Conservation (phyloP, 2,797 vertebrate species). For the Danio jaintianensis region DNA sequence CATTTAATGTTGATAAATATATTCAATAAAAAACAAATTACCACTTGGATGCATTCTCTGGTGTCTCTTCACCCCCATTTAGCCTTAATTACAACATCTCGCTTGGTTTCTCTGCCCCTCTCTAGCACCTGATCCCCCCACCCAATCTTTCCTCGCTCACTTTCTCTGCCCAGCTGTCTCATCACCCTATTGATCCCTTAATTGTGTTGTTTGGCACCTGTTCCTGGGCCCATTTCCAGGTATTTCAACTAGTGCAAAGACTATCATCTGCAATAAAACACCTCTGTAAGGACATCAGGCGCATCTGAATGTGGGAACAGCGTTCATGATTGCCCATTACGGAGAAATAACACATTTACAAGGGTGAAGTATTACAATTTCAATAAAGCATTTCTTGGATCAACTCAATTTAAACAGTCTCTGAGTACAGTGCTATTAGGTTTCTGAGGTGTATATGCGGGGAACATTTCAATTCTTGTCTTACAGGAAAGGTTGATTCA, state of each 20-base stretch:
- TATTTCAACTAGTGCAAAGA: slow-evolving; percentile 54
- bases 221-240: slow-evolving; percentile 39
- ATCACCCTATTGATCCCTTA: slow-evolving; percentile 63
- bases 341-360: slow-evolving; percentile 48
- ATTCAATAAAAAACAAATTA: slow-evolving; percentile 73
- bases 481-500: slow-evolving; percentile 33
- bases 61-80: slow-evolving; percentile 63
- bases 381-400: slow-evolving; percentile 46
- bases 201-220: slow-evolving; percentile 65
- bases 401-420: slow-evolving; percentile 43
- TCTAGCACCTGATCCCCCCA: slow-evolving; percentile 43
- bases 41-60: slow-evolving; percentile 57
- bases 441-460: slow-evolving; percentile 18
- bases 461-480: slow-evolving; percentile 30
- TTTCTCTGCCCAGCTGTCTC: slow-evolving; percentile 49
- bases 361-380: slow-evolving; percentile 45
- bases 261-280: slow-evolving; percentile 58
- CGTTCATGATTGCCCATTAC: slow-evolving; percentile 43
- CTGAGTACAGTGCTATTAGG: slow-evolving; percentile 41
- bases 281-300: slow-evolving; percentile 43
- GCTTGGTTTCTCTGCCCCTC: slow-evolving; percentile 37
- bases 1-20: slow-evolving; percentile 71
- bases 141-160: slow-evolving; percentile 17
- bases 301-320: slow-evolving; percentile 21
- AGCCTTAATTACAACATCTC: slow-evolving; percentile 66